Evolutionary conservation across 2,113 vertebrate species (phyloP).

Genomic region (Xenopus laevis): DNA sequence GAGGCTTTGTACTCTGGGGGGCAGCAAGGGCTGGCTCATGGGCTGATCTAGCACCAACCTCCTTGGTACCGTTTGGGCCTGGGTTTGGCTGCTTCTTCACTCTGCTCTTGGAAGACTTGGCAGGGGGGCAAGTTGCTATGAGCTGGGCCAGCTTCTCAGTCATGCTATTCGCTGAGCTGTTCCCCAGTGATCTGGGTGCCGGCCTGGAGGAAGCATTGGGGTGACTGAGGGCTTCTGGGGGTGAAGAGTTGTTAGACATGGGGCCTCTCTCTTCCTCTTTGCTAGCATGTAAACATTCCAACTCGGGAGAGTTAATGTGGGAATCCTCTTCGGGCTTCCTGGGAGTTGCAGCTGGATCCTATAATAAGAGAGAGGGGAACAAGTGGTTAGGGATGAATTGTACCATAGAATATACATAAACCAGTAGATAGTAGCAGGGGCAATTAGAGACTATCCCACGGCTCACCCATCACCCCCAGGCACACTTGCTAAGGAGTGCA

Average conservation of each 20-base stretch:
- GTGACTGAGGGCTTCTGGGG: constrained; percentile 72
- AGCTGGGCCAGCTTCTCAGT: constrained; percentile 94
- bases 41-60: constrained; percentile 59
- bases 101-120: constrained; percentile 92
- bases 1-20: constrained; percentile 61
- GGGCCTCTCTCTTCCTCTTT: constrained; percentile 60
- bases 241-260: constrained; percentile 66
- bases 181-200: constrained; percentile 71
- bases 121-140: constrained; percentile 89
- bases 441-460: neutral
- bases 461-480: neutral
- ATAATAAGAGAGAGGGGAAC: constrained; percentile 52
- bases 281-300: constrained; percentile 58
- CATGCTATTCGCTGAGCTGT: constrained; percentile 77
- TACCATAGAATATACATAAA: no score
- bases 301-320: constrained; percentile 57
- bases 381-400: no score
- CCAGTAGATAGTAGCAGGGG: no score
- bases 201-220: constrained; percentile 59
- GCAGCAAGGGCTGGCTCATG: constrained; percentile 52
- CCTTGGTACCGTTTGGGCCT: constrained; percentile 49
- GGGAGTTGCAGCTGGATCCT: constrained; percentile 67
- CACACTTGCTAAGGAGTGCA: no score
- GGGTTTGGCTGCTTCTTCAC: constrained; percentile 65
- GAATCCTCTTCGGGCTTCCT: constrained; percentile 67